Percentiles rank a stretch among this genome's conserved stretches.
Evolutionary conservation across 2,113 vertebrate genomes (phyloP).

Genomic region (Phalacrocorax aristotelis): DNA sequence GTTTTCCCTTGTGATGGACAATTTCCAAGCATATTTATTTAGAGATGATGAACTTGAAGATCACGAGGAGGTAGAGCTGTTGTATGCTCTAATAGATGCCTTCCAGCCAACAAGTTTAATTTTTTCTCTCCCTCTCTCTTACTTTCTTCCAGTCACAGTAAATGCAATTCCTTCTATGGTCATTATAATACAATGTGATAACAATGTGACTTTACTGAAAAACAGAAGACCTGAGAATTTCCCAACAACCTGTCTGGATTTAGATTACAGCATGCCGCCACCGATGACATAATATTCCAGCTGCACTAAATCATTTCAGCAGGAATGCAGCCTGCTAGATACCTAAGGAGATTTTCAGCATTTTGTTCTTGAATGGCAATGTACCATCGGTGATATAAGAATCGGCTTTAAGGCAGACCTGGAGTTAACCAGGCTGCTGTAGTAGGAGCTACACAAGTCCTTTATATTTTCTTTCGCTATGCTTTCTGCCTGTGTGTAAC

Average conservation of each 20-base stretch:
- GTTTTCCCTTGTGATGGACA: conserved; percentile 7
- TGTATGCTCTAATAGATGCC: not conserved
- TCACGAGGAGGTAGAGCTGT: not conserved
- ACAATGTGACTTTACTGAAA: not conserved
- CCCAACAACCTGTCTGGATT: not conserved
- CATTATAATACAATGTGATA: not conserved
- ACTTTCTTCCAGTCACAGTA: not conserved
- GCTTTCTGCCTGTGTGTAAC: not conserved
- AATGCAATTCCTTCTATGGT: not conserved
- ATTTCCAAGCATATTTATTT: conserved; percentile 38
- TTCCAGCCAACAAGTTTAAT: not conserved
- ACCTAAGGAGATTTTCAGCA: not conserved
- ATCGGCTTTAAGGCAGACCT: not conserved
- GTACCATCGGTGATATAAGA: not conserved
- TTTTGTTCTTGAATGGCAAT: not conserved
- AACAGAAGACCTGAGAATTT: not conserved
- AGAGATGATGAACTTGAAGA: not conserved
- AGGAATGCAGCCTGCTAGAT: not conserved
- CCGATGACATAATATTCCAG: not conserved
- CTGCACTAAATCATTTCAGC: not conserved
- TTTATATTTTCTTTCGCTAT: not conserved
- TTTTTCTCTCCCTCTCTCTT: not conserved
- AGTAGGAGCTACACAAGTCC: not conserved
- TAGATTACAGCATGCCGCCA: not conserved
- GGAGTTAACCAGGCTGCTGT: not conserved